These are phyloP conservation scores for Branchinecta lynchi DNA, from an alignment of 1,140 invertebrate genomes.

Conservation along the genomic window DNA sequence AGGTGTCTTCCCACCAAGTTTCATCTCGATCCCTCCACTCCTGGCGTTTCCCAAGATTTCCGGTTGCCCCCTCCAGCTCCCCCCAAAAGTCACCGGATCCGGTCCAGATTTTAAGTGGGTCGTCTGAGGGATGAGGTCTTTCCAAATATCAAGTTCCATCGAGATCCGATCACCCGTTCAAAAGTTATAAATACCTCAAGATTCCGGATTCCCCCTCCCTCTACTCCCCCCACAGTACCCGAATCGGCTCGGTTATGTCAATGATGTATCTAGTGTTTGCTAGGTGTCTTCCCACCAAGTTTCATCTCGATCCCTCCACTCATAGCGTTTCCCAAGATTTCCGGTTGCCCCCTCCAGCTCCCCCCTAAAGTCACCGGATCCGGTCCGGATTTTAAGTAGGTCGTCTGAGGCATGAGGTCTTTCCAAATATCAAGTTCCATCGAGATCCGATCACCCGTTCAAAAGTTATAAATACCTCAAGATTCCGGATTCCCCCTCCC, in stretches of 20 bases:
- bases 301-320: constrained; percentile 8
- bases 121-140: neutral
- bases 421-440: no score
- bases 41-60: constrained; percentile 4
- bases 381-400: neutral
- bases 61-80: neutral
- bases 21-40: constrained; percentile 8
- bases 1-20: neutral
- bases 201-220: no score
- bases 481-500: no score
- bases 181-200: no score
- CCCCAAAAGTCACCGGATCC: neutral
- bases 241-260: no score
- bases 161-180: no score
- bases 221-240: no score
- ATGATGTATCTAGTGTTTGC: constrained; percentile 3
- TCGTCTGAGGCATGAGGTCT: neutral
- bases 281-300: neutral
- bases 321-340: constrained; percentile 1
- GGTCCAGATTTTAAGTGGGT: neutral
- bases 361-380: constrained; percentile 4
- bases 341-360: no score
- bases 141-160: constrained; percentile 10
- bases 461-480: no score
- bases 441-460: no score